These are phyloP conservation scores for Bombus pascuorum DNA, from an alignment of 1,140 invertebrate genomes.

Conservation along the genomic window DNA sequence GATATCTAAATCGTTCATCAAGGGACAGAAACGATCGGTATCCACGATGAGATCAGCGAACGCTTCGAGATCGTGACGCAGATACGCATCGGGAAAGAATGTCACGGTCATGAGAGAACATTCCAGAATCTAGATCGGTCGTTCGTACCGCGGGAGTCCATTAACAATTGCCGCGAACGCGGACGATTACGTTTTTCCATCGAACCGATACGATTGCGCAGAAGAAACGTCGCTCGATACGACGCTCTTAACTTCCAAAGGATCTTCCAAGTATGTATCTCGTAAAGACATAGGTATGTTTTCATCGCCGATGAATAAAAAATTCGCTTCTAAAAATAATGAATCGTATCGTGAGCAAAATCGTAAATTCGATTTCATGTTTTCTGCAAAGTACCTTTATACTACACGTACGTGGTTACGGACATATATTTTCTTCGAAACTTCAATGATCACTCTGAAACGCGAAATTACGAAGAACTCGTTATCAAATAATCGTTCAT, in stretches of 20 bases:
- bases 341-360: neutral
- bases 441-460: too few species aligned
- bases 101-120: constrained; percentile 49
- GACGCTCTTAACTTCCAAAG: neutral
- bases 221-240: neutral
- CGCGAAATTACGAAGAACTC: neutral
- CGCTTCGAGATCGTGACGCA: constrained; percentile 28
- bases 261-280: neutral
- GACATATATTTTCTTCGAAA: neutral
- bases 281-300: neutral
- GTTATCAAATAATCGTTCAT: constrained; percentile 25
- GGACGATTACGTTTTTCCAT: constrained; percentile 40
- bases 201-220: neutral
- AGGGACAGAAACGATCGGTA: constrained; percentile 37
- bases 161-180: constrained; percentile 37
- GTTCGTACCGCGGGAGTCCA: constrained; percentile 30
- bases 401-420: neutral
- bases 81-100: constrained; percentile 49
- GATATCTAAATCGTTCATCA: constrained; percentile 63
- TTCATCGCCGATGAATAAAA: neutral
- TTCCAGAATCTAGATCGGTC: constrained; percentile 55
- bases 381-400: neutral
- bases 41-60: constrained; percentile 44
- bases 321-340: neutral
- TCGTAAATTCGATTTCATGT: neutral